phyloP scores from a whole-genome alignment of 2,113 vertebrate genomes.

The Bubo scandiacus region DNA sequence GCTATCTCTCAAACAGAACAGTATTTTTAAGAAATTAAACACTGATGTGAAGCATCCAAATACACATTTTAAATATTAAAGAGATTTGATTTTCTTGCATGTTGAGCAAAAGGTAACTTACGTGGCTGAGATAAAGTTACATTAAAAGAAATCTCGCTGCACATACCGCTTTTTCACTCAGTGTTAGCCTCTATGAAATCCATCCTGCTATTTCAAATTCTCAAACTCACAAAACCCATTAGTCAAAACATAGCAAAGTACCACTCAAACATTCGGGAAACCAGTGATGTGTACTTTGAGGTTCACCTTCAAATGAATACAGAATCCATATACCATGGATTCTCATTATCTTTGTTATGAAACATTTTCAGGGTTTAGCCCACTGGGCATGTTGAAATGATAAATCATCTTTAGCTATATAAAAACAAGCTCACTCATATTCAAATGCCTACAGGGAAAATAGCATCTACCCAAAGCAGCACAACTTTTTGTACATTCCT shows the following conservation, averaged over 20 bases:
- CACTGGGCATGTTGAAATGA: conserved; percentile 66
- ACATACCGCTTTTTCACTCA: not conserved
- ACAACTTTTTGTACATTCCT: conserved; percentile 37
- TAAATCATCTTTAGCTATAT: conserved; percentile 50
- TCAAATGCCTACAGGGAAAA: conserved; percentile 47
- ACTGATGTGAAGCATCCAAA: not conserved
- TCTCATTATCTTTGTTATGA: conserved; percentile 63
- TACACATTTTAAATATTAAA: not conserved
- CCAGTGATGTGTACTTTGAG: conserved; percentile 56
- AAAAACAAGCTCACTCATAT: conserved; percentile 42
- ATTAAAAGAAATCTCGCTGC: not conserved
- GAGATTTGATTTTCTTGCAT: not conserved
- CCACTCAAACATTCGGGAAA: conserved; percentile 53
- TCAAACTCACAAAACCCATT: conserved; percentile 41
- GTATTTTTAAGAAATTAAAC: not conserved
- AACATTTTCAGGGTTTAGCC: conserved; percentile 67
- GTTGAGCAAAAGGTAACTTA: not conserved
- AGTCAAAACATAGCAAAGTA: conserved; percentile 65
- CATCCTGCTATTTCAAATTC: conserved; percentile 49
- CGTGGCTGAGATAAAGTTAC: not conserved
- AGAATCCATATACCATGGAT: conserved; percentile 35
- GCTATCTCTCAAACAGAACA: not conserved
- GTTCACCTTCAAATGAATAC: conserved; percentile 39
- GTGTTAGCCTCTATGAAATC: conserved; percentile 41
- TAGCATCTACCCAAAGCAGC: not conserved